These are phyloP conservation scores for Jaculus jaculus DNA, from an alignment of 2,113 vertebrate genomes.

Conservation along the genomic window DNA sequence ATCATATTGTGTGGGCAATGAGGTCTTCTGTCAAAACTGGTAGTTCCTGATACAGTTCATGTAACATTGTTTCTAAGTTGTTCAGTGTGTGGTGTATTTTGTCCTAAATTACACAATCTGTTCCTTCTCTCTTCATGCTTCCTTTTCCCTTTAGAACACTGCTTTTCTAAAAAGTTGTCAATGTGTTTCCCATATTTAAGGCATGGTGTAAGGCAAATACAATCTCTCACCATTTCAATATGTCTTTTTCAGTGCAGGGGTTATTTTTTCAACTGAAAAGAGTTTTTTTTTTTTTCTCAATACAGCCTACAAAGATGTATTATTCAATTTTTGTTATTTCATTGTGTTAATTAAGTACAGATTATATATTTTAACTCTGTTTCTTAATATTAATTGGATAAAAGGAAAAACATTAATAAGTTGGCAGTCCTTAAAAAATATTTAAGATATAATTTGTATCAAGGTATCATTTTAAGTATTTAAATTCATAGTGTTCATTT, in stretches of 20 bases:
- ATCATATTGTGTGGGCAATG: background rate
- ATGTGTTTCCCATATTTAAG: background rate
- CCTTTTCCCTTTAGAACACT: background rate
- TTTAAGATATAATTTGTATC: background rate
- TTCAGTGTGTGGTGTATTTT: background rate
- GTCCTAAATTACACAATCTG: background rate
- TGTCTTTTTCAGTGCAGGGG: slow-evolving; percentile 50
- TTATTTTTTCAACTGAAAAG: slow-evolving; percentile 67
- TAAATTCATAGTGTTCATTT: background rate
- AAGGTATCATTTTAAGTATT: background rate
- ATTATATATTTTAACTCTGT: slow-evolving; percentile 77
- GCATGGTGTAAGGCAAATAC: background rate
- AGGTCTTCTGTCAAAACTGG: background rate
- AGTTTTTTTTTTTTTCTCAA: slow-evolving; percentile 58
- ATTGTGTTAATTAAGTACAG: slow-evolving; percentile 79
- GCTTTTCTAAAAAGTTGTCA: background rate
- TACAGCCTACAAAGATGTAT: slow-evolving; percentile 78
- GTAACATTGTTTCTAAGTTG: background rate
- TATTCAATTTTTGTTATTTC: slow-evolving; percentile 81
- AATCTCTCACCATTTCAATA: background rate
- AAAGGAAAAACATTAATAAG: slow-evolving; percentile 46
- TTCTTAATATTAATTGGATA: slow-evolving; percentile 61
- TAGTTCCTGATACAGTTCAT: background rate
- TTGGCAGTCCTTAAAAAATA: slow-evolving; percentile 42
- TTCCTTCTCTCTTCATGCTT: background rate